Evolutionary conservation across 2,797 vertebrate genomes (phyloP).

Genomic region (Rhabdophis nuchalis): DNA sequence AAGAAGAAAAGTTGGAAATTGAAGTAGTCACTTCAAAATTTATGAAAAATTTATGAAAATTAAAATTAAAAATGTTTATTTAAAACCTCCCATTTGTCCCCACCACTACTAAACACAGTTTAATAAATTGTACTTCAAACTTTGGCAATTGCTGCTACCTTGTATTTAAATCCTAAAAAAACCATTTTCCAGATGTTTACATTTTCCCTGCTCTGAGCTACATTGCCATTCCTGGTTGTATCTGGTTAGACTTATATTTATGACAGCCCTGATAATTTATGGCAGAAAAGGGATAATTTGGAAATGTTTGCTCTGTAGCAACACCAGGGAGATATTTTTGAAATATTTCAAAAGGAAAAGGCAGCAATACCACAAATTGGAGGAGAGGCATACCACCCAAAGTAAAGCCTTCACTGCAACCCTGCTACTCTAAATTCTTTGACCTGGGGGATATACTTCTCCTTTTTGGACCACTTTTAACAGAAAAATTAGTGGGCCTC

Average conservation of each 20-base stretch:
- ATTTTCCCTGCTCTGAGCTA: background rate
- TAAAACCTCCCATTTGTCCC: background rate
- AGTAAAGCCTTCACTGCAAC: background rate
- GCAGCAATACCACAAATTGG: background rate
- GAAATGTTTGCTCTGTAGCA: background rate
- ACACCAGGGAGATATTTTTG: background rate
- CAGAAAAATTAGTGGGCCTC: slow-evolving; percentile 39
- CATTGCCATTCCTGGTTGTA: background rate
- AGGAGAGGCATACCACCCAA: slow-evolving; percentile 1
- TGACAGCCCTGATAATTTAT: background rate
- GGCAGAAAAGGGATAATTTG: background rate
- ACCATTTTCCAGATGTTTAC: background rate
- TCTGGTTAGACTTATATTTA: background rate
- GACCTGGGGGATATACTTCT: slow-evolving; percentile 51
- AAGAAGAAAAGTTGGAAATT: background rate
- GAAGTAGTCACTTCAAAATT: background rate
- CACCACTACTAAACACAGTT: background rate
- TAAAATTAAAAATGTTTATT: background rate
- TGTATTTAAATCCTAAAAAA: background rate
- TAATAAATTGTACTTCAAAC: background rate
- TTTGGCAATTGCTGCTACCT: background rate
- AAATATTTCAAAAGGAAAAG: background rate
- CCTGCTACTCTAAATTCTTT: slow-evolving; percentile 14
- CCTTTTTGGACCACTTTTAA: slow-evolving; percentile 20
- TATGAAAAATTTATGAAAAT: background rate